Base-by-base conservation (phyloP, 2,797 vertebrate genomes). In the Rhinichthys osculus region DNA sequence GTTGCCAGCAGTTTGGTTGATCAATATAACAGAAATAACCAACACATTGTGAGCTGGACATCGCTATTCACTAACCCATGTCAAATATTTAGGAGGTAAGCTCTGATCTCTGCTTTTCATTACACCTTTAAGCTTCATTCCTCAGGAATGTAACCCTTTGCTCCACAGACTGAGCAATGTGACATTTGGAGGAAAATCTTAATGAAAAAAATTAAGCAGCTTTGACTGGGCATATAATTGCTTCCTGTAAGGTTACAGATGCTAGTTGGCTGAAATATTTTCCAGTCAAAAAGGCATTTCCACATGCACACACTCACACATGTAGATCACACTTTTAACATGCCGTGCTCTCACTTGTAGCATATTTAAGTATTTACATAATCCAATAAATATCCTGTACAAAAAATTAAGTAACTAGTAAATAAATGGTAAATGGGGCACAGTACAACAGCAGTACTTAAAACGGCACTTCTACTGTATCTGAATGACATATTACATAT, bases 211-310 rank as follows among this genome's bases (percentile, higher is more conserved):
- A 84, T 85, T 66, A 82, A 88, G 88, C 80, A 52, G 83, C 78
- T 89, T 90, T 90, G 89, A 91, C 90, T 85, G 50, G 82, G 62
- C 69, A 67, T 82, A 85, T 89, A 91, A 92, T 89, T 90, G 70
- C 87, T 88, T 92, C 90, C 89, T 88, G 86, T 81, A 76, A 87
- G 88, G 79, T 40, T 47, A 59, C 86, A 90, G 90, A 82, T 87
- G 83, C 62, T 82, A 62, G 2, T 5, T 86, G 74, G 59, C 35
- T 74, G 69, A 30, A 57, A 9, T 21, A 6, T 67, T 59, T 78
- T 72, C 17, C 44, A 42, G 71, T 79, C 64, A 52, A 66, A 85
- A 67, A 67, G 44, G 23, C 27, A 82, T 47, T 77, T 57, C 67
- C 74, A 86, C 71, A 73, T 67, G 66, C 17, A 44, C 52, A n/a